A percentile compares a stretch with the other conserved stretches of the same genome.
These are phyloP conservation scores for Cataglyphis livida DNA, from an alignment of 2,888 invertebrate species.

Conservation along the genomic window DNA sequence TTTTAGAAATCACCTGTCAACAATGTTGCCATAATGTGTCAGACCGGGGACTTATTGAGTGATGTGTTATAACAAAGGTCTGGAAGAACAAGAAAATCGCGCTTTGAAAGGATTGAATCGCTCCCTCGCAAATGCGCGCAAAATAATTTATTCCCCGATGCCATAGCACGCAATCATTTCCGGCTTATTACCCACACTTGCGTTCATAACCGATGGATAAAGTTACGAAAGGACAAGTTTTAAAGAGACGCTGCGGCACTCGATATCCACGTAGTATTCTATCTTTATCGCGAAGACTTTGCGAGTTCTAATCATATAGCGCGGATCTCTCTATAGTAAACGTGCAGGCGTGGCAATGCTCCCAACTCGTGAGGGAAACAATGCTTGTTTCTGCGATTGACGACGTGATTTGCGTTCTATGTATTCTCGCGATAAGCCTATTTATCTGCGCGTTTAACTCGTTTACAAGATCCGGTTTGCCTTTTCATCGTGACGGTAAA, in stretches of 20 bases:
- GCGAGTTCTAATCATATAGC: constrained; percentile 47
- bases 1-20: too few relatives aligned
- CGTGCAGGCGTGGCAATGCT: constrained; percentile 9
- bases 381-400: constrained; percentile 19
- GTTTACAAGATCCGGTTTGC: neutral
- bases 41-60: too few relatives aligned
- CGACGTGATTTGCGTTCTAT: constrained; percentile 20
- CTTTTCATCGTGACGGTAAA: neutral
- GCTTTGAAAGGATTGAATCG: neutral
- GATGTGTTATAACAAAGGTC: neutral
- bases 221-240: constrained; percentile 58
- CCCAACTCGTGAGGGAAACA: neutral
- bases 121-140: constrained; percentile 7
- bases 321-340: constrained; percentile 24
- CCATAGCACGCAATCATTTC: constrained; percentile 16
- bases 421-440: constrained; percentile 19
- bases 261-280: constrained; percentile 47
- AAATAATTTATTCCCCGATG: constrained; percentile 47
- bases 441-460: neutral
- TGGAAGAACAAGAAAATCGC: neutral
- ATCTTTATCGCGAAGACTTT: constrained; percentile 59
- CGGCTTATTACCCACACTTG: constrained; percentile 43
- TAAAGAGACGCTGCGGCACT: constrained; percentile 22
- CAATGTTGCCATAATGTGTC: too few relatives aligned
- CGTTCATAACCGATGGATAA: constrained; percentile 44